Conservation (phyloP, 2,888 invertebrate genomes). For the Mesochorus sp. region DNA sequence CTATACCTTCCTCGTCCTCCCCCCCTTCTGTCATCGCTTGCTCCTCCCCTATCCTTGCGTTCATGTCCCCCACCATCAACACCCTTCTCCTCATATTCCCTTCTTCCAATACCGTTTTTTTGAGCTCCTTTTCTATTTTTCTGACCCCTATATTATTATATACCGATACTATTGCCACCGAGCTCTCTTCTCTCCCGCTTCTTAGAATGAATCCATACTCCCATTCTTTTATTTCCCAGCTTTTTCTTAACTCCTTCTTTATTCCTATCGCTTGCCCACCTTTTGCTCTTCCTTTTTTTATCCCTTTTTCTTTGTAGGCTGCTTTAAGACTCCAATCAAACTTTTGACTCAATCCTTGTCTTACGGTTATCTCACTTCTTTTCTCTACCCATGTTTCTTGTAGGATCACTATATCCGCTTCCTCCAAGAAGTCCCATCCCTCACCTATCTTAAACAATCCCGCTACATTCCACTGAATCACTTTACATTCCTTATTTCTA, state of each 20-base stretch:
- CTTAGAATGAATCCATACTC: background rate
- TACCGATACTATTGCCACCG: background rate
- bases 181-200: background rate
- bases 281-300: no score
- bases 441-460: background rate
- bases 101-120: background rate
- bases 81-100: background rate
- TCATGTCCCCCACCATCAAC: no score
- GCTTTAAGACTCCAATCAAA: background rate
- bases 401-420: background rate
- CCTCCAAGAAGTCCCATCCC: background rate
- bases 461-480: constrained; percentile 11
- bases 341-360: background rate
- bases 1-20: no score
- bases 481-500: no score
- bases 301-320: background rate
- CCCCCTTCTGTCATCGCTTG: no score
- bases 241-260: no score
- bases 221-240: no score
- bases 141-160: constrained; percentile 16
- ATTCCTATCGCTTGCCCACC: no score
- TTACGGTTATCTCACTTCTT: background rate
- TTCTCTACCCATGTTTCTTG: no score
- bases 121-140: background rate
- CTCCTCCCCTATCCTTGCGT: no score